Evolutionary conservation across 2,797 vertebrate species (phyloP).

Genomic region (Galagoides demidoff): DNA sequence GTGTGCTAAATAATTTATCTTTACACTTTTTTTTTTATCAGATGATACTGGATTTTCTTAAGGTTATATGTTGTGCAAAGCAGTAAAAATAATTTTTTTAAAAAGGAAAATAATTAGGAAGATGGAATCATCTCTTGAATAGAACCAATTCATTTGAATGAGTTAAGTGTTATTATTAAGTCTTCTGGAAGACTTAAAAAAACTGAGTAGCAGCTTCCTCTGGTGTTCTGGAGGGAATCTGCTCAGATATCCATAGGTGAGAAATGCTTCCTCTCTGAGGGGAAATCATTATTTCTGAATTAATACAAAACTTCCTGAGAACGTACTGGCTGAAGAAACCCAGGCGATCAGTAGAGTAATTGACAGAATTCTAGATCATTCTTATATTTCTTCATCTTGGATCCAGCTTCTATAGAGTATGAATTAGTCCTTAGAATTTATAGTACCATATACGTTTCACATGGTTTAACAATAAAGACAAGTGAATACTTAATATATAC

Average conservation of each 20-base stretch:
- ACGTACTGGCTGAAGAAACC: background rate
- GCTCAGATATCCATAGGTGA: background rate
- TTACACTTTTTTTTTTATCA: background rate
- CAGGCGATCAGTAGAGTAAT: background rate
- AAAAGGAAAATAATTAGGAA: conserved; percentile 22
- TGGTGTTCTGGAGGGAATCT: background rate
- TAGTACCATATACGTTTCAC: background rate
- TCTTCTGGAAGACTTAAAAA: background rate
- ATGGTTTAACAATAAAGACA: conserved; percentile 34
- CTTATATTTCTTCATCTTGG: background rate
- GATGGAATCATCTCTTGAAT: background rate
- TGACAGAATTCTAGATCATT: background rate
- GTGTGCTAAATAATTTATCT: conserved; percentile 4
- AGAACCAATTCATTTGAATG: conserved; percentile 27
- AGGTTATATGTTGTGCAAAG: background rate
- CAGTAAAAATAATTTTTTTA: conserved; percentile 3
- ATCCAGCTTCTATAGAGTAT: background rate
- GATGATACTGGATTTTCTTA: background rate
- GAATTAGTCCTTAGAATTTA: background rate
- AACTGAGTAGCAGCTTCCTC: background rate
- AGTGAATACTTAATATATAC: background rate
- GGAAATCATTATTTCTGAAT: background rate
- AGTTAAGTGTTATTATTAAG: background rate
- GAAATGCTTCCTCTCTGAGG: background rate
- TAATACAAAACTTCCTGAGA: background rate